Base-by-base conservation (phyloP, 2,888 invertebrate genomes). In the Drosophila suboccidentalis region DNA sequence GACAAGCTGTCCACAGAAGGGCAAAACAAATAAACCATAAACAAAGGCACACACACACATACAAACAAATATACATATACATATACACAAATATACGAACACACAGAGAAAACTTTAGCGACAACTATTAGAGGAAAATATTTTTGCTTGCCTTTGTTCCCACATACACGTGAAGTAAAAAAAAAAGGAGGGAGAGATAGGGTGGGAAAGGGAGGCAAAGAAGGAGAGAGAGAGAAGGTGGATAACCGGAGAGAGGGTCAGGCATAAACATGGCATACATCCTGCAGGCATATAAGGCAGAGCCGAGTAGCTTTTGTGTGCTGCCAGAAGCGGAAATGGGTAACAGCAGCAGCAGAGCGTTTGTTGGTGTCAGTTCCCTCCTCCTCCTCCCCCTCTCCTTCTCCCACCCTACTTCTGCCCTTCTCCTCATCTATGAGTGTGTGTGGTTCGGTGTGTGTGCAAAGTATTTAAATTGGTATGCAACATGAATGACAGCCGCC, bases 111-210 rank as follows among this genome's bases (percentile, higher is more conserved):
- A 86, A 88, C 75, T 88, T 88, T 83, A 80, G 84, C 87, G 84
- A 89, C 87, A 84, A 84, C 84, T 84, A 89, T 89, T 89, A 87
- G 89, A 87, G 84, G 55, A 80, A 84, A 89, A 84, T 89, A 84
- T 84, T 84, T 89, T 78, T 74, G 75, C 70, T 80, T 50, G 69
- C 73, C 83, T 88, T 88, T 84, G 89, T 88, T 77, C 60, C 61
- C 78, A 64, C 50, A 34, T 68, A 44, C 64, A 75, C 69, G 65
- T 73, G 62, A 53, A 46, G 44, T 36, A 47, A 15, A n/a, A 47
- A 15, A n/a, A 13, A 51, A 9, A 43, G 32, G 17, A 10, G 41
- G 11, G 41, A 15, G 13, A 15, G 15, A 17, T 5, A 26, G 5
- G 5, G 6, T 26, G 26, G 26, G 11, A 29, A 2, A 29, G 22